Evolutionary conservation across 1,140 invertebrate species (phyloP), one percentile per base, ranked within the genome.

Genomic region (Pogonomyrmex barbatus): DNA sequence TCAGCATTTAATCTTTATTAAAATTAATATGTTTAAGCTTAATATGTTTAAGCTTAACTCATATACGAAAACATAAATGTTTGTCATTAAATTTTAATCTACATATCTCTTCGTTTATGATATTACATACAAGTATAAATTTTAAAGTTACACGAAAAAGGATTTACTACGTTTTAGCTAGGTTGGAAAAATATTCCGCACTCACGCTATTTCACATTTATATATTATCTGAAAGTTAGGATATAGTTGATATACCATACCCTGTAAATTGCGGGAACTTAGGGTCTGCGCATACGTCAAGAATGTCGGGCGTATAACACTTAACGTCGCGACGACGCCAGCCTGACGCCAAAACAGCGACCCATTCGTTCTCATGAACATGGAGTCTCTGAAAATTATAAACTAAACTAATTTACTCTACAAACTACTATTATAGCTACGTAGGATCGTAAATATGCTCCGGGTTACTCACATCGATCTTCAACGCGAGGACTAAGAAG

Each of bases 321-420:
- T 91, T 90, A 91, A 79, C 70, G 83, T 85, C 73, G 85, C 47
- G 60, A 86, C 86, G 88, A 91, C 82, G 86, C 86, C 86, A 75
- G 63, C 52, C 89, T 87, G 91, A 90, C 90, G 88, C 79, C 87
- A 58, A 86, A 88, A 88, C 85, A 87, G 63, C 67, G 39, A 62
- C 68, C 71, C 87, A 91, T 91, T 92, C 68, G 87, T 92, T 91
- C 85, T 90, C 89, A 79, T 87, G 83, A 90, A 81, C 83, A 67
- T 60, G 47, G 9, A 83, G 54, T 10, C 39, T 10, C 39, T 86
- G 87, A 85, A 90, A 91, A 91, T 92, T 92, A 92, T 92, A 90
- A 92, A 92, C 89, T 91, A 91, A 91, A 91, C 91, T 92, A 91
- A 91, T 92, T 89, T 91, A 91, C 87, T 60, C 58, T 42, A 67